A percentile compares a stretch with the other conserved stretches of the same genome.
These are phyloP conservation scores for Spheniscus humboldti DNA, from an alignment of 2,797 vertebrate genomes.

Conservation along the genomic window DNA sequence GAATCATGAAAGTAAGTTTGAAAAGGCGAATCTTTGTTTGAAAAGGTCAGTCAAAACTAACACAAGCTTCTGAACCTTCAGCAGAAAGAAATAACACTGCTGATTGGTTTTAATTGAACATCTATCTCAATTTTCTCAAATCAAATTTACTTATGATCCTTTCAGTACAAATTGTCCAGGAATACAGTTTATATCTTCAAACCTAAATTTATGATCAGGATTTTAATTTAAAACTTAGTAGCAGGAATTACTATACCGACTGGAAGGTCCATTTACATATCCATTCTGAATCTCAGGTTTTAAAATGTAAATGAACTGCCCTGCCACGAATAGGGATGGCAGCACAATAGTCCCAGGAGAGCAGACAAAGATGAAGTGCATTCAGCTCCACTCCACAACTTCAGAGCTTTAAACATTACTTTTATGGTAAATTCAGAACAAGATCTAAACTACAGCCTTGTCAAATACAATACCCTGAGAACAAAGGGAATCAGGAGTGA, in stretches of 20 bases:
- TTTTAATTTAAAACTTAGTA: neutral
- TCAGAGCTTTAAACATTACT: neutral
- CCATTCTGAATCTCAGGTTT: neutral
- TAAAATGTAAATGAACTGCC: slow-evolving; percentile 17
- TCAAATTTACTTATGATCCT: neutral
- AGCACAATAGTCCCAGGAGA: neutral
- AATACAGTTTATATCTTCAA: neutral
- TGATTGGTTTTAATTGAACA: neutral
- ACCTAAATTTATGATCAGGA: neutral
- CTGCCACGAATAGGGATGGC: neutral
- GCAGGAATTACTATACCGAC: neutral
- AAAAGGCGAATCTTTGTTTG: neutral
- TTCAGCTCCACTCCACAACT: neutral
- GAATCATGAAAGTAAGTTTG: neutral
- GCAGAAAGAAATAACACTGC: neutral
- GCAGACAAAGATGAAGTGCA: neutral
- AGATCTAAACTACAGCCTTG: neutral
- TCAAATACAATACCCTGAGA: neutral
- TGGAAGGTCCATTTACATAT: neutral
- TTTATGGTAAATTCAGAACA: slow-evolving; percentile 3
- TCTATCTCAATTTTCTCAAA: neutral
- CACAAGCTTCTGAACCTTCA: neutral
- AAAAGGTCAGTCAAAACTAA: neutral
- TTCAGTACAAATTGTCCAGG: neutral
- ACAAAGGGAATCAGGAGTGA: neutral